phyloP scores from a whole-genome alignment of 2,888 invertebrate genomes.

The Syrista parreyssii region DNA sequence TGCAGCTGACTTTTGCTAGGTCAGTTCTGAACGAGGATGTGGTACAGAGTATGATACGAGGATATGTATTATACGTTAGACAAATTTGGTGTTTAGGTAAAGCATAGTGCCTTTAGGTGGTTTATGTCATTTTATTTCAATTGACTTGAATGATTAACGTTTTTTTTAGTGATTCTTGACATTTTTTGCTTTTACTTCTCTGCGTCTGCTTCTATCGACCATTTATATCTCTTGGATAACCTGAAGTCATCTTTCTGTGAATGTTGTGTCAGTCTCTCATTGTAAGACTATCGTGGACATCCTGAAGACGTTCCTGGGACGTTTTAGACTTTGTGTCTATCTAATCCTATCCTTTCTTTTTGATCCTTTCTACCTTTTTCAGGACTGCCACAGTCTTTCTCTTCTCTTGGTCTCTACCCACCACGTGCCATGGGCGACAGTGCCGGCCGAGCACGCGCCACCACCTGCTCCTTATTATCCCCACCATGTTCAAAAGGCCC shows the following conservation, averaged over 20 bases:
- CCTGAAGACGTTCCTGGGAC: neutral
- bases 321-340: neutral
- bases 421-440: conserved; percentile 9
- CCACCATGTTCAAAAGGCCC: conserved; percentile 19
- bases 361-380: neutral
- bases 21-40: neutral
- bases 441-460: conserved; percentile 30
- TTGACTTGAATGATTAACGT: too few species aligned
- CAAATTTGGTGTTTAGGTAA: neutral
- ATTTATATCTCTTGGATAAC: too few species aligned
- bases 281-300: neutral
- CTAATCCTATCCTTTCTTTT: neutral
- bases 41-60: neutral
- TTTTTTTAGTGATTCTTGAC: too few species aligned
- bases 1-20: neutral
- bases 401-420: neutral
- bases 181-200: too few species aligned
- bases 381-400: neutral
- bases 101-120: too few species aligned
- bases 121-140: too few species aligned
- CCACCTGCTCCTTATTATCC: conserved; percentile 59
- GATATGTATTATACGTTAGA: neutral
- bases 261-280: neutral
- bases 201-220: too few species aligned
- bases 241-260: neutral